Conservation (phyloP, 1,140 invertebrate species). For the Drosophila kurseongensis region DNA sequence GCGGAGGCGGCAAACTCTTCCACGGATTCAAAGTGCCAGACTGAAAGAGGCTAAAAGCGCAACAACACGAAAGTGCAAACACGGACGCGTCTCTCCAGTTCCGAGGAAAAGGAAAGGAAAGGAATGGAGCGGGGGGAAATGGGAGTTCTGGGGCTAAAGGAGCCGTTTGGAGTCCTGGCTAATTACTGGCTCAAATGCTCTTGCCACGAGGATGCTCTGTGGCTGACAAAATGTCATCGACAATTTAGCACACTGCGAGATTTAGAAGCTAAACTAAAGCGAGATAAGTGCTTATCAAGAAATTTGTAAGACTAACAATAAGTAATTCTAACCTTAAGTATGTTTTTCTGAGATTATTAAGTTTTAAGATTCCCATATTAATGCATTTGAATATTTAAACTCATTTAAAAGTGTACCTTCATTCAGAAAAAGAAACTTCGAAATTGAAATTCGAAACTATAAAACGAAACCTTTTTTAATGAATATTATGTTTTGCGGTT, state of each 20-base stretch:
- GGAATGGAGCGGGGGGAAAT: too few relatives aligned
- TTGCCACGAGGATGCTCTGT: constrained; percentile 32
- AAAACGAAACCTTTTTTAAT: too few relatives aligned
- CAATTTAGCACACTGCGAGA: constrained; percentile 34
- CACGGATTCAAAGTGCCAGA: constrained; percentile 45
- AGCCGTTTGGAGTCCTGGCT: constrained; percentile 28
- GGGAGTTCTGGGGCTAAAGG: constrained; percentile 11
- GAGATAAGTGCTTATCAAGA: too few relatives aligned
- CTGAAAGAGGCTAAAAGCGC: constrained; percentile 52
- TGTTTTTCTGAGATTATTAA: too few relatives aligned
- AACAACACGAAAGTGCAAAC: constrained; percentile 46
- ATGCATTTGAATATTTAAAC: too few relatives aligned
- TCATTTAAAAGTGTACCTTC: too few relatives aligned
- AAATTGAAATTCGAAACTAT: too few relatives aligned
- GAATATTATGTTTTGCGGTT: too few relatives aligned
- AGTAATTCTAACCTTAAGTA: too few relatives aligned
- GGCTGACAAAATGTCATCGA: constrained; percentile 34
- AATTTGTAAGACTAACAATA: not conserved
- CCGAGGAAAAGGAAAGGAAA: too few relatives aligned
- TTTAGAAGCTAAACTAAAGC: not conserved
- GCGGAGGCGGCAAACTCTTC: constrained; percentile 10
- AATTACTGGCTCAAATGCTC: constrained; percentile 43
- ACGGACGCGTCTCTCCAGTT: constrained; percentile 9
- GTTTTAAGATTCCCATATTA: too few relatives aligned
- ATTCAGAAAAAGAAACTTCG: too few relatives aligned